Base-by-base conservation (phyloP, 2,113 vertebrate species). In the Tylochromis polylepis region DNA sequence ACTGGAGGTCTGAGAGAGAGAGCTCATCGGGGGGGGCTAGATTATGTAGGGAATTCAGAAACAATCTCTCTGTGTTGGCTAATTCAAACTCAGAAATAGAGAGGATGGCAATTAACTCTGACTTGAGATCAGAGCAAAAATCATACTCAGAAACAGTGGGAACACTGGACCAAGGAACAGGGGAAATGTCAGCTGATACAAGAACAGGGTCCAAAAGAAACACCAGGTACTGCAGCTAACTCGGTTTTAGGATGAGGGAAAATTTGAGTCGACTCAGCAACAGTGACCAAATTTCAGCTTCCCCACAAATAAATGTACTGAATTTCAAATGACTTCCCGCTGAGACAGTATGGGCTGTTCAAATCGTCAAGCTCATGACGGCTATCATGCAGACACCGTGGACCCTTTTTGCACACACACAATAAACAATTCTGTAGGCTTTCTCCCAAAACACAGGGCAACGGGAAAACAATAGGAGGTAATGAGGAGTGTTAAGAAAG, bases 141-240 rank as follows among this genome's bases (percentile, higher is more conserved):
- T 51, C 49, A 8, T 16, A 51, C 3, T 51, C 49, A 8, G 49
- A 18, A 53, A 8, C 18, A 53, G 8, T 20, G 16, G 49, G 49
- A 49, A 49, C 14, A 16, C 6, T 49, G 18, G 49, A 53, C 16
- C 20, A 16, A 53, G 49, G 16, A 8, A 18, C 51, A 53, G 51
- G 8, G 51, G 3, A 53, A 10, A 55, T n/a, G 20, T 10, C 20
- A n/a, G 51, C 51, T n/a, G 18, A 55, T 55, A 12, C 41, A 29
- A 1, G 5, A 75, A 20, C 43, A 75, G 43, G 16, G 1, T 75
- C 43, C 24, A 75, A 51, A 22, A 55, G 36, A 0, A 11, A 16
- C 27, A 3, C 4, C 0, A 0, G 9, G 6, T 0, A 34, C 11
- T 34, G 27, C 10, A 34, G 27, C 18, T 1, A 77, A 14, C 24